Conservation (phyloP, 2,888 invertebrate genomes). For the Leptothorax acervorum region DNA sequence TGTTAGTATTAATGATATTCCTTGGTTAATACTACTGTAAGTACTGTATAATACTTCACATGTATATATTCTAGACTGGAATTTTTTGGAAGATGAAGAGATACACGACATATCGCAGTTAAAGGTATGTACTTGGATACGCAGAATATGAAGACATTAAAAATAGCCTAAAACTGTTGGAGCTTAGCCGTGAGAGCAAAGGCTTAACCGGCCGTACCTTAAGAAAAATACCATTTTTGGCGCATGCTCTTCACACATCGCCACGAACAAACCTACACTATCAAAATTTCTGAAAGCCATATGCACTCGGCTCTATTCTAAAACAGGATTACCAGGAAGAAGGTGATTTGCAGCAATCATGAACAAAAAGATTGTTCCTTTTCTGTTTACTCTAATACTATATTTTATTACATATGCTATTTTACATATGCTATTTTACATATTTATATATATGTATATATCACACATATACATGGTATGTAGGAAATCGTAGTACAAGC, state of each 20-base stretch:
- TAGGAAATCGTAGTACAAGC: no score
- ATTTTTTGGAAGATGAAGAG: slow-evolving; percentile 79
- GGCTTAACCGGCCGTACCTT: slow-evolving; percentile 94
- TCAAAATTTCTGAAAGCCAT: slow-evolving; percentile 87
- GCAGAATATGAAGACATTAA: slow-evolving; percentile 82
- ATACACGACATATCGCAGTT: slow-evolving; percentile 76
- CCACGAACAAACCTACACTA: slow-evolving; percentile 82
- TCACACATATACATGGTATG: neutral
- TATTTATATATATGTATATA: neutral
- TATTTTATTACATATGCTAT: slow-evolving; percentile 6
- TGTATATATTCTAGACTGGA: slow-evolving; percentile 79
- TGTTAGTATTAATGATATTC: neutral
- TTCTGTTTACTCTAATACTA: neutral
- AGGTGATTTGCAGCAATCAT: neutral
- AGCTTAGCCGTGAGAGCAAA: slow-evolving; percentile 87
- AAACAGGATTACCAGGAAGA: slow-evolving; percentile 80
- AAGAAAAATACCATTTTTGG: slow-evolving; percentile 95
- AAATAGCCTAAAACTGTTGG: slow-evolving; percentile 85
- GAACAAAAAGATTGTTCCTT: neutral
- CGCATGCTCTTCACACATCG: slow-evolving; percentile 89
- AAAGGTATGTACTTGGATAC: slow-evolving; percentile 81
- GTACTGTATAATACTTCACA: neutral
- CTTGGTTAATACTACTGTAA: neutral
- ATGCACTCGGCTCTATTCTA: slow-evolving; percentile 84
- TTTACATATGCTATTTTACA: neutral